Conservation (phyloP, 2,113 vertebrate species). For the Dipodomys spectabilis region DNA sequence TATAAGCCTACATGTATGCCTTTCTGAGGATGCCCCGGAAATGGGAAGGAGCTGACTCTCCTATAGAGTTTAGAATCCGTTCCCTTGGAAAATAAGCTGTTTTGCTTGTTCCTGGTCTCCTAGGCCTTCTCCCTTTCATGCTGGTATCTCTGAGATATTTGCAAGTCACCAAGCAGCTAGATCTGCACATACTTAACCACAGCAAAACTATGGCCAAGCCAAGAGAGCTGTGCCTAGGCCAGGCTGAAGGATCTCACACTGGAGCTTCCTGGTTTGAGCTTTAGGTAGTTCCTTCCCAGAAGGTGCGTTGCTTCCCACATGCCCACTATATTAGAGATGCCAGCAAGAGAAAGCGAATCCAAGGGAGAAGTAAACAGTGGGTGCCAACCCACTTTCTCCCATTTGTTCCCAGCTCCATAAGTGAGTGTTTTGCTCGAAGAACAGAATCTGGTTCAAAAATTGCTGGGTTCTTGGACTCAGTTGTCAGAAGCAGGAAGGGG, state of each 20-base stretch:
- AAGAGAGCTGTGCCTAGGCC: rapidly evolving
- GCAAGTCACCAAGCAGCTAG: constrained; percentile 1
- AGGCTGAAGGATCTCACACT: background rate
- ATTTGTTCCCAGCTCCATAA: background rate
- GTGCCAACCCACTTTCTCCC: background rate
- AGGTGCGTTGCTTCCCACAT: background rate
- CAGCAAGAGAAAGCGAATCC: background rate
- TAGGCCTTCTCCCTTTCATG: background rate
- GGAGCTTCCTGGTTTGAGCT: background rate
- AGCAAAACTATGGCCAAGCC: background rate
- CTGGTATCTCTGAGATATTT: background rate
- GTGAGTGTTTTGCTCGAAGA: background rate
- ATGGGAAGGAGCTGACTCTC: background rate
- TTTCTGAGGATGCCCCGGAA: constrained; percentile 22
- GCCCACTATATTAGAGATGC: background rate
- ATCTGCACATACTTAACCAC: background rate
- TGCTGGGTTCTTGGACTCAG: too few species aligned
- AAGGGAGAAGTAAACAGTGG: background rate
- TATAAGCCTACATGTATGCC: background rate
- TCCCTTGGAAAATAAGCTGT: background rate
- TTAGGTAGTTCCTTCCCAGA: background rate
- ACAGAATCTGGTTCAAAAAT: background rate
- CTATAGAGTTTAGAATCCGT: background rate
- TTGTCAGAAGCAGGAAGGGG: too few species aligned
- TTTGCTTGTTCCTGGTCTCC: background rate